These are phyloP conservation scores for Campylomormyrus numenius DNA, from an alignment of 2,113 vertebrate species.

Conservation along the genomic window DNA sequence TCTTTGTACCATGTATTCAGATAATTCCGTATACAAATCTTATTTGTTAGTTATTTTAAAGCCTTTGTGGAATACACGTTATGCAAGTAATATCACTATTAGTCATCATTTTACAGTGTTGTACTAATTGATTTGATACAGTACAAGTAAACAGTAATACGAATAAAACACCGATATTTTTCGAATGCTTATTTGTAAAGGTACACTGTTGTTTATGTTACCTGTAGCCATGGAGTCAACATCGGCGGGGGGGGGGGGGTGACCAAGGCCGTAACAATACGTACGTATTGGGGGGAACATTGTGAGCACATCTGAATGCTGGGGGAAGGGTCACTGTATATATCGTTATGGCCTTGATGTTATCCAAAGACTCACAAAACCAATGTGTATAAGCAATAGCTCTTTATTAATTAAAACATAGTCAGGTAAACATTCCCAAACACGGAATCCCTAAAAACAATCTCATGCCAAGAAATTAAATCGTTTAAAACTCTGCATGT, in stretches of 20 bases:
- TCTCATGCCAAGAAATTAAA: constrained; percentile 32
- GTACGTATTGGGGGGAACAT: neutral
- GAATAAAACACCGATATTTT: neutral
- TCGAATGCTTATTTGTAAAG: neutral
- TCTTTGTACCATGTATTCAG: neutral
- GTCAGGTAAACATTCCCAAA: constrained; percentile 13
- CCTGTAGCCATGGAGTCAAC: neutral
- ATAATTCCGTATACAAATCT: neutral
- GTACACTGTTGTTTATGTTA: neutral
- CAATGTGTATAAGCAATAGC: constrained; percentile 4
- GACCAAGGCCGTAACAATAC: neutral
- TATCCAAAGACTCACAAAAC: neutral
- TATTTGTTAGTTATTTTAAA: neutral
- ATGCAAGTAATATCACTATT: neutral
- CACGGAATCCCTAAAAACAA: neutral
- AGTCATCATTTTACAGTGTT: neutral
- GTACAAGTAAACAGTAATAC: neutral
- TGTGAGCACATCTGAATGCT: neutral
- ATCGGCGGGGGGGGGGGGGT: neutral
- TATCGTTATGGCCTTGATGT: neutral
- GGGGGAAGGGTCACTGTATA: neutral
- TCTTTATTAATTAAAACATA: constrained; percentile 25
- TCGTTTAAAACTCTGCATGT: constrained; percentile 41
- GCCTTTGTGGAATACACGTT: neutral
- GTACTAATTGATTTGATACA: neutral